Percentiles rank a stretch among this genome's conserved stretches.
Evolutionary conservation across 2,113 vertebrate genomes (phyloP).

Genomic region (Bujurquina vittata): DNA sequence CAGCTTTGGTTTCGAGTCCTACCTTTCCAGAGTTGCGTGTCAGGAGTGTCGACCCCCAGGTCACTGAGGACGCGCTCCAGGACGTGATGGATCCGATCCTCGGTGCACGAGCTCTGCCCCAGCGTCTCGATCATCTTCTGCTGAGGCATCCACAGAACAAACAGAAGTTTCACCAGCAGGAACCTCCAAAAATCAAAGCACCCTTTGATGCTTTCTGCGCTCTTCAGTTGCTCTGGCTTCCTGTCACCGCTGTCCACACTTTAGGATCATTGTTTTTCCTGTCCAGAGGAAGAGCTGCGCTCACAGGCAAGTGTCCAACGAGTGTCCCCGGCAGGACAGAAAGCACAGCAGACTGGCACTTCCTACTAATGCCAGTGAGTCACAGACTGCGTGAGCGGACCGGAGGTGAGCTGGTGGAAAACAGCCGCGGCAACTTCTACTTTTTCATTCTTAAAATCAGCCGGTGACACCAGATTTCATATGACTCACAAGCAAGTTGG

Average conservation of each 20-base stretch:
- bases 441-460: constrained; percentile 65
- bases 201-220: constrained; percentile 12
- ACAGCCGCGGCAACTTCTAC: constrained; percentile 49
- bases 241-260: constrained; percentile 1
- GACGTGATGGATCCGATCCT: constrained; percentile 95
- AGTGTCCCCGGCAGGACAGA: constrained; percentile 5
- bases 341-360: constrained; percentile 31
- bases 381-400: constrained; percentile 11
- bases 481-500: constrained; percentile 78
- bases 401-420: constrained; percentile 45
- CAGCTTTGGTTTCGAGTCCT: constrained; percentile 34
- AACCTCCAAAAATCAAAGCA: constrained; percentile 7
- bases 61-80: constrained; percentile 90
- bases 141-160: not conserved
- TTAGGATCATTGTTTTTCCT: constrained; percentile 13
- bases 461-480: constrained; percentile 34
- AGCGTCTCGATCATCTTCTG: constrained; percentile 72
- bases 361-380: constrained; percentile 56
- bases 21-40: constrained; percentile 90
- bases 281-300: not conserved
- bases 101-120: constrained; percentile 94
- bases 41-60: constrained; percentile 76
- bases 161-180: constrained; percentile 11
- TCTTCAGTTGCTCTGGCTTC: constrained; percentile 25
- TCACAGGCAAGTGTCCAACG: not conserved